Evolutionary conservation across 2,888 invertebrate species (phyloP).

Genomic region (Nasonovia ribisnigri): DNA sequence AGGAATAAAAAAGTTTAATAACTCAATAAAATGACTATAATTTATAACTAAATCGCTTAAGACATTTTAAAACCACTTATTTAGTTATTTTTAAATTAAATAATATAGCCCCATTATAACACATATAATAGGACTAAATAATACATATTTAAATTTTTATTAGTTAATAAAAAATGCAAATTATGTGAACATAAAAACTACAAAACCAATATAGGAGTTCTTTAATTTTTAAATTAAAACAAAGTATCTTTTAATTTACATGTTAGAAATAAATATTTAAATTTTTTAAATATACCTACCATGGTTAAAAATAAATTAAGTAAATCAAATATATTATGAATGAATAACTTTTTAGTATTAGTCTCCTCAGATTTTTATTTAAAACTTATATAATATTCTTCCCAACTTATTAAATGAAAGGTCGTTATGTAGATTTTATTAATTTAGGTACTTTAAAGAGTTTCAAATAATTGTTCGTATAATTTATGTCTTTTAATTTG

Average conservation of each 20-base stretch:
- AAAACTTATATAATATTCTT: neutral
- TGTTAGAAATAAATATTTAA: neutral
- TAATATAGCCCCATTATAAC: neutral
- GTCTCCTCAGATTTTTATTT: neutral
- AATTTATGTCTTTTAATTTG: neutral
- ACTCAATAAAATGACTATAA: neutral
- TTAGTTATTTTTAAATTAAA: neutral
- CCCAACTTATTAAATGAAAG: neutral
- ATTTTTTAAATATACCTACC: neutral
- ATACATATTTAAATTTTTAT: neutral
- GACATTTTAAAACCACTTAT: neutral
- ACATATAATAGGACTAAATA: neutral
- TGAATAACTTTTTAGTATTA: neutral
- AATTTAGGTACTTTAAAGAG: neutral
- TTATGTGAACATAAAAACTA: neutral
- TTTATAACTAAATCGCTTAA: neutral
- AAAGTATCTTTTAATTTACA: neutral
- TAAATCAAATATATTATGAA: neutral
- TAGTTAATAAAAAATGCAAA: neutral
- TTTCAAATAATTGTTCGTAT: neutral
- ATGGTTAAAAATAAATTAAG: neutral
- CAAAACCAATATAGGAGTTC: neutral
- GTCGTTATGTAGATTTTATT: neutral
- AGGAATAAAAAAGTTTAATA: neutral
- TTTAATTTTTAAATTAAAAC: neutral